These are phyloP conservation scores for Lepidurus apus DNA, from an alignment of 1,140 invertebrate genomes.

Conservation along the genomic window DNA sequence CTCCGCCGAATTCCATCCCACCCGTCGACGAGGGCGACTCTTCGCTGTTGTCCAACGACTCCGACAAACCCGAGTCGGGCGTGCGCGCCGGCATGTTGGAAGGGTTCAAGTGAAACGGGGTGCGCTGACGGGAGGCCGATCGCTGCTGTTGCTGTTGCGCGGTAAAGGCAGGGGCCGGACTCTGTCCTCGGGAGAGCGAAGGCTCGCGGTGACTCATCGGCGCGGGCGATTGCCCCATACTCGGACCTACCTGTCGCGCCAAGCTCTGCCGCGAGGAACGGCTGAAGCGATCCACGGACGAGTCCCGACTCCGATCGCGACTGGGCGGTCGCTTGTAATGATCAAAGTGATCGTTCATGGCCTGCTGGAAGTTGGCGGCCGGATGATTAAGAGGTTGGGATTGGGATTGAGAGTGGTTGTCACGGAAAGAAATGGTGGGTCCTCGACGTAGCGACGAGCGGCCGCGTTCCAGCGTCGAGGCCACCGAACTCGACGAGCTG, in stretches of 20 bases:
- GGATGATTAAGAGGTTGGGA: constrained; percentile 40
- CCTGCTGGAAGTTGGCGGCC: constrained; percentile 47
- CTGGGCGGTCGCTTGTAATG: constrained; percentile 87
- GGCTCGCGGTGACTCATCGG: constrained; percentile 52
- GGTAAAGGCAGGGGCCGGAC: constrained; percentile 38
- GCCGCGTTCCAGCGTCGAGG: constrained; percentile 39
- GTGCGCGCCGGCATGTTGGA: neutral
- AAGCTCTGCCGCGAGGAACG: constrained; percentile 34
- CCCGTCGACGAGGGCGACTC: constrained; percentile 31
- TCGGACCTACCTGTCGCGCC: constrained; percentile 41
- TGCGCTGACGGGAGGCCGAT: constrained; percentile 41
- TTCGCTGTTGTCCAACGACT: constrained; percentile 41
- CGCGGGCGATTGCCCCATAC: constrained; percentile 62
- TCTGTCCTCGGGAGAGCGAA: constrained; percentile 24
- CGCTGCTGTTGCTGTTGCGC: constrained; percentile 34
- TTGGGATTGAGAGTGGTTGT: constrained; percentile 12
- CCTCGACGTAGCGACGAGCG: constrained; percentile 34
- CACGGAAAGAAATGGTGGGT: constrained; percentile 32
- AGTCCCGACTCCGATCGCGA: constrained; percentile 77
- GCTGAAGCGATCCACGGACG: constrained; percentile 72
- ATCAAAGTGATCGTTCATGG: constrained; percentile 68
- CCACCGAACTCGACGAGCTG: constrained; percentile 43
- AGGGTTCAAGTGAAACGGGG: constrained; percentile 37
- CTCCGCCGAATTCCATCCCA: neutral
- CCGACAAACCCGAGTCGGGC: constrained; percentile 44